Percentiles rank a stretch among this genome's conserved stretches.
phyloP scores from a whole-genome alignment of 2,113 vertebrate species.

The Nesoenas mayeri region DNA sequence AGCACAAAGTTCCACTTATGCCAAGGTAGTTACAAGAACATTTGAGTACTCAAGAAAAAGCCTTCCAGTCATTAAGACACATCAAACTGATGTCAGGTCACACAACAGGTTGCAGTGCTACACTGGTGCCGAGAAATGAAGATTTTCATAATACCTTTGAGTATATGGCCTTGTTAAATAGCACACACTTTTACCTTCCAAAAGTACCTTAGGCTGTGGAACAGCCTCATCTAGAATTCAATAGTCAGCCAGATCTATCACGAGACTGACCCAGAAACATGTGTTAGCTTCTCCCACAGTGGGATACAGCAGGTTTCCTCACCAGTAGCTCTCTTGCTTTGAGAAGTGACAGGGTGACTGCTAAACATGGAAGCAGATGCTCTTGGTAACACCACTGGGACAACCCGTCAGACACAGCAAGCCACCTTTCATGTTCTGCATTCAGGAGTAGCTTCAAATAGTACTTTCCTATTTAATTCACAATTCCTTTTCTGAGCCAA shows the following conservation, averaged over 20 bases:
- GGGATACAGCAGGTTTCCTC: neutral
- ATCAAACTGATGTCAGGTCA: neutral
- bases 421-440: neutral
- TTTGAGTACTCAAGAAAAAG: neutral
- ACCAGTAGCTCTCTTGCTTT: neutral
- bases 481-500: neutral
- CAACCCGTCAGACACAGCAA: fast-evolving
- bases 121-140: neutral
- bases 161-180: neutral
- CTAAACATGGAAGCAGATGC: neutral
- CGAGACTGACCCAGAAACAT: neutral
- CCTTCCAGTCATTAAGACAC: neutral
- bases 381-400: neutral
- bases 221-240: neutral
- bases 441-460: neutral
- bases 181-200: neutral
- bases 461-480: neutral
- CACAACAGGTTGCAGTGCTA: neutral
- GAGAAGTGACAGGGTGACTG: neutral
- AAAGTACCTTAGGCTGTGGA: neutral
- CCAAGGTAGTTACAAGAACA: neutral
- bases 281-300: neutral
- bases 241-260: neutral
- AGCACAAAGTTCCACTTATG: neutral
- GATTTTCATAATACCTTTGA: neutral